Evolutionary conservation across 2,888 invertebrate species (phyloP).

Genomic region (Drosophila greeni): DNA sequence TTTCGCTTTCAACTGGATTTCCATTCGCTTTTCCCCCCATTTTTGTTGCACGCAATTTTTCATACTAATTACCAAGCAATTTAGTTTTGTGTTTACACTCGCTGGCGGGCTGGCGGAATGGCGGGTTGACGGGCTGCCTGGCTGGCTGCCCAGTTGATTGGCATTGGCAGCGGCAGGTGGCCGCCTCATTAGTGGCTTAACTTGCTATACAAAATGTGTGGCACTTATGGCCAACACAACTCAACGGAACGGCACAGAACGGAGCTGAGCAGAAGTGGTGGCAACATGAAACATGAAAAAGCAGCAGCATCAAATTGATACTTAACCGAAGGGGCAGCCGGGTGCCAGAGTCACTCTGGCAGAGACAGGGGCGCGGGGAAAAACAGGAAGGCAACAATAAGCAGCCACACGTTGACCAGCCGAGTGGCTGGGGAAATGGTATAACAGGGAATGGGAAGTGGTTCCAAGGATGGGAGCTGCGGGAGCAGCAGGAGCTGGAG

Average conservation of each 20-base stretch:
- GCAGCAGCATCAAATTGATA: constrained; percentile 70
- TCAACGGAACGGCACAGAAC: constrained; percentile 25
- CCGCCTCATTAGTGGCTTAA: constrained; percentile 72
- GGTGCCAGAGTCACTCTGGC: constrained; percentile 28
- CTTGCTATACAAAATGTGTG: constrained; percentile 70
- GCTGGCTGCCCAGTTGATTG: constrained; percentile 60
- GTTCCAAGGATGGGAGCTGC: constrained; percentile 27
- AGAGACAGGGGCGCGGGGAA: not conserved
- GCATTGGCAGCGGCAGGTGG: constrained; percentile 73
- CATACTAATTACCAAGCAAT: constrained; percentile 73
- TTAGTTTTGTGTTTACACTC: constrained; percentile 70
- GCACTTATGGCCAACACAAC: constrained; percentile 66
- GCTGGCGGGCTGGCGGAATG: constrained; percentile 53
- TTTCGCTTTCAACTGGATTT: constrained; percentile 33
- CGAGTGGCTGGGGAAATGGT: constrained; percentile 20
- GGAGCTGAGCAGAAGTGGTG: constrained; percentile 30
- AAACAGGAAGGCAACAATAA: constrained; percentile 49
- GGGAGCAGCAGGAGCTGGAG: constrained; percentile 45
- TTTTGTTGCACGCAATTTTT: constrained; percentile 67
- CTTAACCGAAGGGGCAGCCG: constrained; percentile 59
- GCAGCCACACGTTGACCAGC: constrained; percentile 65
- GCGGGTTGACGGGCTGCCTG: constrained; percentile 58
- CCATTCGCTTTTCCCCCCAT: constrained; percentile 7
- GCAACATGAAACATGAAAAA: constrained; percentile 62
- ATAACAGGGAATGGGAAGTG: constrained; percentile 4